These are phyloP conservation scores for Eriocheir sinensis DNA, from an alignment of 1,140 invertebrate genomes.

Conservation along the genomic window DNA sequence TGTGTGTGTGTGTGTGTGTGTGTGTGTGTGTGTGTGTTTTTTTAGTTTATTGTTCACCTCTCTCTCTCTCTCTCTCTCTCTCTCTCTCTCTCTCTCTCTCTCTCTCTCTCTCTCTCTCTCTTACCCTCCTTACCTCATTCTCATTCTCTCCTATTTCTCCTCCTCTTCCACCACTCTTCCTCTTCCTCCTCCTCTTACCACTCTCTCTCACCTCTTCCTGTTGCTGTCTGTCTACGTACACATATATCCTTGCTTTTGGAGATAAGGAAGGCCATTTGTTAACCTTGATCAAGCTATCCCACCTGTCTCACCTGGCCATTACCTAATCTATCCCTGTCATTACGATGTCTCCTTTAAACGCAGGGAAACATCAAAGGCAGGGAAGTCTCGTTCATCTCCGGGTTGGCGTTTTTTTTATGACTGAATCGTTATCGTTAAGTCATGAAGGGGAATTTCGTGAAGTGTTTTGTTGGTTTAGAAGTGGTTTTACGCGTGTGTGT, in stretches of 20 bases:
- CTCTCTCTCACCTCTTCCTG: neutral
- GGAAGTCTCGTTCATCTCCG: neutral
- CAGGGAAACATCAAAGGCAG: neutral
- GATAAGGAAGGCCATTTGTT: neutral
- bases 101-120: neutral
- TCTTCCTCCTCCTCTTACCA: neutral
- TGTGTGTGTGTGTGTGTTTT: too few relatives aligned
- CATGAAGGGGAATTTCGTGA: neutral
- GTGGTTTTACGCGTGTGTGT: neutral
- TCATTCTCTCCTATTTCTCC: too few relatives aligned
- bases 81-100: neutral
- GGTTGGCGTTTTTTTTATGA: neutral
- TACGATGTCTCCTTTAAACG: neutral
- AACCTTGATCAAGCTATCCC: too few relatives aligned
- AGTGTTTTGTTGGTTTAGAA: neutral
- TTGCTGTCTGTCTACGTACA: too few relatives aligned
- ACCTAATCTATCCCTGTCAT: constrained; percentile 1
- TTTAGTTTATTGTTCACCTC: too few relatives aligned
- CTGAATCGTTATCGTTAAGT: too few relatives aligned
- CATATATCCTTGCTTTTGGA: neutral
- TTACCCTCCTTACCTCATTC: too few relatives aligned
- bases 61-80: constrained; percentile 22
- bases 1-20: neutral
- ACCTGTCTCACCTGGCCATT: neutral
- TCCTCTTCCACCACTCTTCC: too few relatives aligned